Conservation (phyloP, 2,888 invertebrate species). For the Lydus trimaculatus region DNA sequence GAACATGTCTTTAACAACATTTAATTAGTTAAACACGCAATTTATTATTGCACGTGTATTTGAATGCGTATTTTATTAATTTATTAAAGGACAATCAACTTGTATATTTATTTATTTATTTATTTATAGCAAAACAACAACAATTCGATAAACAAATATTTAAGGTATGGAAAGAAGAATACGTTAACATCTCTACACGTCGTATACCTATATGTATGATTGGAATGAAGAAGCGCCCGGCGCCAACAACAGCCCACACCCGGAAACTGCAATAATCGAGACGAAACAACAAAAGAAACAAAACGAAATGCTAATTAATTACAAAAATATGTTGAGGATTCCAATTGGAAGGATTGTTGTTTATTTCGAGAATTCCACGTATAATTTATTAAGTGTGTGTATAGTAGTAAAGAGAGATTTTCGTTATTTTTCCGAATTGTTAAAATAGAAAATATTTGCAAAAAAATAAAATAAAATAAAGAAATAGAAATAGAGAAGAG, state of each 20-base stretch:
- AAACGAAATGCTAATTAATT: not conserved
- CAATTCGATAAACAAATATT: not conserved
- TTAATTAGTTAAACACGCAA: conserved; percentile 5
- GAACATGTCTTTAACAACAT: not conserved
- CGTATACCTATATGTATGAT: not conserved
- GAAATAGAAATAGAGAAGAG: not conserved
- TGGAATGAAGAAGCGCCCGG: conserved; percentile 2
- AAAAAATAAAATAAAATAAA: not conserved
- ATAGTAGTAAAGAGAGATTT: no score
- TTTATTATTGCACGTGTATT: not conserved
- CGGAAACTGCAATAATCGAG: not conserved
- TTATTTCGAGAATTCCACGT: not conserved
- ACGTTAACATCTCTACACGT: not conserved
- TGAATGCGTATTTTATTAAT: not conserved
- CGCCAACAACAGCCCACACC: conserved; percentile 6
- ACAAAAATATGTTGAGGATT: not conserved
- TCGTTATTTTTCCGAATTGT: not conserved
- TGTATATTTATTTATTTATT: not conserved
- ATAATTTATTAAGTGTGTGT: not conserved
- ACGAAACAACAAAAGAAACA: not conserved
- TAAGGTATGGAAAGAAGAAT: not conserved
- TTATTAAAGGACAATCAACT: not conserved
- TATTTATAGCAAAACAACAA: not conserved
- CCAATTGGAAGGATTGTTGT: not conserved
- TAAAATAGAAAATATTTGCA: not conserved